phyloP scores from a whole-genome alignment of 1,140 invertebrate genomes.

The Drosophila prosaltans region DNA sequence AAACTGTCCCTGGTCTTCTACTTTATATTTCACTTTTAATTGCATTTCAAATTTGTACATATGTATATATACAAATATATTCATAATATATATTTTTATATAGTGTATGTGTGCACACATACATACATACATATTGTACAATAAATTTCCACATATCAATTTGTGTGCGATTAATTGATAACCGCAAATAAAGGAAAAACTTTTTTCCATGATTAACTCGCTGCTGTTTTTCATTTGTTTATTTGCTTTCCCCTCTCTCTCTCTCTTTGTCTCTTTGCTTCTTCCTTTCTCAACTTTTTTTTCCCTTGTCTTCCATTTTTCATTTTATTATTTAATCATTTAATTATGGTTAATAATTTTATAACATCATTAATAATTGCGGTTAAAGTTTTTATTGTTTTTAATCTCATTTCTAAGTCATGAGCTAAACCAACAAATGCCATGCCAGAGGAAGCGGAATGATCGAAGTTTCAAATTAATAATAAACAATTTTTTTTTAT shows the following conservation, averaged over 20 bases:
- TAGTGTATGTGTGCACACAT: not conserved
- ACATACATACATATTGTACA: slow-evolving; percentile 34
- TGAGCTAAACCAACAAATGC: not conserved
- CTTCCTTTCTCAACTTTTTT: slow-evolving; percentile 1
- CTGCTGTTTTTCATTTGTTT: not conserved
- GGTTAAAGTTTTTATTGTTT: not conserved
- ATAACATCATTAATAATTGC: slow-evolving; percentile 34
- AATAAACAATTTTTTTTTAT: too few relatives aligned
- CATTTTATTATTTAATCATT: slow-evolving; percentile 60
- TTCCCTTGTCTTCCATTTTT: not conserved
- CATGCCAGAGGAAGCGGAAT: too few relatives aligned
- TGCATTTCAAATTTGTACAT: not conserved
- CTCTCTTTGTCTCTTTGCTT: slow-evolving; percentile 7
- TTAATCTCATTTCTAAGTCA: not conserved
- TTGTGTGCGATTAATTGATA: slow-evolving; percentile 54
- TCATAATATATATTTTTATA: slow-evolving; percentile 6
- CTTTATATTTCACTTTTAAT: not conserved
- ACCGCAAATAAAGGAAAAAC: slow-evolving; percentile 7
- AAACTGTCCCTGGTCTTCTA: not conserved
- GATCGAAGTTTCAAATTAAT: too few relatives aligned
- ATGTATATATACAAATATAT: not conserved
- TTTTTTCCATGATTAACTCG: slow-evolving; percentile 7
- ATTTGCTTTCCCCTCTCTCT: not conserved
- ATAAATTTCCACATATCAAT: slow-evolving; percentile 55
- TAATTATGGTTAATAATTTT: slow-evolving; percentile 67